phyloP scores from a whole-genome alignment of 1,140 invertebrate species.

The Drosophila serrata region DNA sequence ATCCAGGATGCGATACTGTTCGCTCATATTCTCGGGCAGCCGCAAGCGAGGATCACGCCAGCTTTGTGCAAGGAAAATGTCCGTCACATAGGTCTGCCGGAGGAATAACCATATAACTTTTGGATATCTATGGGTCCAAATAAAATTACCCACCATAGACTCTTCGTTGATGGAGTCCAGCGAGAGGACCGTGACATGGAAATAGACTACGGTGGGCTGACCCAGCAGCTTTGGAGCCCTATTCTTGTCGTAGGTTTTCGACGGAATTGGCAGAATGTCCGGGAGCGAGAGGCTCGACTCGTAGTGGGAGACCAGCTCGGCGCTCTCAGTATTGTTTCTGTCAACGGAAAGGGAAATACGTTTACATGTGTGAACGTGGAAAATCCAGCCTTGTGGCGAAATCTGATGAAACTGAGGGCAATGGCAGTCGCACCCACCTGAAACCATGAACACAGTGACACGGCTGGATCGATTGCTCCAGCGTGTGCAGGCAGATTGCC shows the following conservation, averaged over 20 bases:
- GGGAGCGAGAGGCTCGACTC: slow-evolving; percentile 90
- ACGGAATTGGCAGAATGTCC: slow-evolving; percentile 93
- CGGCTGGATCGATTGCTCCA: slow-evolving; percentile 83
- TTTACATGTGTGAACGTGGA: neutral
- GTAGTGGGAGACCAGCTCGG: slow-evolving; percentile 82
- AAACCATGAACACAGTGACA: slow-evolving; percentile 85
- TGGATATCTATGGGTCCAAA: neutral
- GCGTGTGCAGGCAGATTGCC: slow-evolving; percentile 68
- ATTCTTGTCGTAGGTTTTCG: slow-evolving; percentile 95
- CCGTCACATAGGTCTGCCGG: slow-evolving; percentile 94
- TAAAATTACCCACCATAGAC: slow-evolving; percentile 90
- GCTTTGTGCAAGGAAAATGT: slow-evolving; percentile 96
- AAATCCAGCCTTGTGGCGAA: slow-evolving; percentile 23
- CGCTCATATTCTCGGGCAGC: slow-evolving; percentile 96
- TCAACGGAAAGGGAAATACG: slow-evolving; percentile 1
- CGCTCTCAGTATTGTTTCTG: slow-evolving; percentile 84
- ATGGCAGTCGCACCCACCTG: slow-evolving; percentile 60
- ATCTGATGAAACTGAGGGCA: slow-evolving; percentile 65
- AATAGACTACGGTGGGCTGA: slow-evolving; percentile 94
- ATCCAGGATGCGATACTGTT: slow-evolving; percentile 95
- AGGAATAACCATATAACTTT: neutral
- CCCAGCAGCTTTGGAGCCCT: slow-evolving; percentile 93
- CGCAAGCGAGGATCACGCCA: slow-evolving; percentile 95
- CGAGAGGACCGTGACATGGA: slow-evolving; percentile 95
- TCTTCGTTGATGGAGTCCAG: slow-evolving; percentile 96